A percentile compares a stretch with the other conserved stretches of the same genome.
Conservation (phyloP, 2,888 invertebrate genomes). For the Cephus rjabovi region DNA sequence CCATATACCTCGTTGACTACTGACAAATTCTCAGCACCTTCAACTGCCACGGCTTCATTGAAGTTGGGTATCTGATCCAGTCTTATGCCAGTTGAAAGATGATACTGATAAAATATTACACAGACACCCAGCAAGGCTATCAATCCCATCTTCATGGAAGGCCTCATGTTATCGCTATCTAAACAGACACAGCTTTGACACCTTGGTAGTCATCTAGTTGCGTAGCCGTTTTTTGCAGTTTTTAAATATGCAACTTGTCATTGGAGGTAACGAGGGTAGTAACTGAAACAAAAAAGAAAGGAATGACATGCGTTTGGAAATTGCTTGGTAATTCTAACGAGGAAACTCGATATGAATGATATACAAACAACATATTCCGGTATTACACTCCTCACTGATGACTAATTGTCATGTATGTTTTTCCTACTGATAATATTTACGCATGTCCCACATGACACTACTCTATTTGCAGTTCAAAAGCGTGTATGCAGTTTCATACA, state of each 20-base stretch:
- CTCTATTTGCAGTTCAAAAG: background rate
- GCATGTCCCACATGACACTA: background rate
- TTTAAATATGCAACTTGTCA: background rate
- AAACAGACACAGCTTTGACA: background rate
- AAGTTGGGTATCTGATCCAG: conserved; percentile 54
- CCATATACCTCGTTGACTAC: conserved; percentile 44
- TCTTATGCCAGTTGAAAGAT: conserved; percentile 69
- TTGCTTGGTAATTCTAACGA: background rate
- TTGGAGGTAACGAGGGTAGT: background rate
- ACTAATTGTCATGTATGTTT: background rate
- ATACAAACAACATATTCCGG: background rate
- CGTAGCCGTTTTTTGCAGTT: background rate
- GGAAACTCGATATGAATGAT: background rate
- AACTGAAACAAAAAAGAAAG: background rate
- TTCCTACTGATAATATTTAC: background rate
- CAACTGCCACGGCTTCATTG: conserved; percentile 43
- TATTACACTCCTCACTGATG: background rate
- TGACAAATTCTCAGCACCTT: conserved; percentile 44
- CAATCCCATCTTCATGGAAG: conserved; percentile 75
- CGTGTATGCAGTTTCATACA: background rate
- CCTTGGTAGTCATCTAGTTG: background rate
- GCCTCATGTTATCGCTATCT: conserved; percentile 66
- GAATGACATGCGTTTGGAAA: background rate
- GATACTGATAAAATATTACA: conserved; percentile 75
- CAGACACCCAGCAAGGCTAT: conserved; percentile 74